Conservation (phyloP, 2,797 vertebrate genomes). For the Uromys caudimaculatus region DNA sequence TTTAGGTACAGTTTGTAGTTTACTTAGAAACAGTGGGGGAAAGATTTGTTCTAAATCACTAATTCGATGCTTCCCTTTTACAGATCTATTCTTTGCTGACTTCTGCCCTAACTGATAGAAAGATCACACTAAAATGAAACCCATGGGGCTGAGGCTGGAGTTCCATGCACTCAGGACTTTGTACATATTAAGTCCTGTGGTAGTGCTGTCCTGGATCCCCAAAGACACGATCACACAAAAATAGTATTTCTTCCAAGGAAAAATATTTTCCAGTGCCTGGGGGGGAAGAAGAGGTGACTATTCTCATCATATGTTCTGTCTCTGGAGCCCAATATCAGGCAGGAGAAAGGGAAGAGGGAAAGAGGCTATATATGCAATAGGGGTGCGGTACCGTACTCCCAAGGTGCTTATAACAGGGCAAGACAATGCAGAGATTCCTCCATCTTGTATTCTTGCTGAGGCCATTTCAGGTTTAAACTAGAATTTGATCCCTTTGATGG, state of each 20-base stretch:
- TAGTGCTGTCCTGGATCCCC: not conserved
- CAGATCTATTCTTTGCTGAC: not conserved
- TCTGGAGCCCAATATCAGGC: not conserved
- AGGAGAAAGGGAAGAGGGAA: not conserved
- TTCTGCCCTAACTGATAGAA: not conserved
- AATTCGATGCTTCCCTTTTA: not conserved
- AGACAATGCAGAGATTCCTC: not conserved
- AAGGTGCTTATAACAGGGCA: not conserved
- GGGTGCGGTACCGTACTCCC: not conserved
- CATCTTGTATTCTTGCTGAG: not conserved
- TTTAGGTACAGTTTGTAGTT: not conserved
- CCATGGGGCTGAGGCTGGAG: not conserved
- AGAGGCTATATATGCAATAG: too few relatives aligned
- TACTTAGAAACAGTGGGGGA: not conserved
- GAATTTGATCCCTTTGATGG: not conserved
- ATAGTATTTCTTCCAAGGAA: constrained; percentile 6
- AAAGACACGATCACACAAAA: not conserved
- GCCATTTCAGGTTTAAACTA: not conserved
- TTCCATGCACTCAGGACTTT: not conserved
- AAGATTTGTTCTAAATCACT: not conserved
- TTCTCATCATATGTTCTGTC: not conserved
- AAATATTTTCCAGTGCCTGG: not conserved
- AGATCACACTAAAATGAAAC: not conserved
- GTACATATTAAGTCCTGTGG: not conserved
- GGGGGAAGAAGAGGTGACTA: too few relatives aligned